Percentiles rank a stretch among this genome's conserved stretches.
Evolutionary conservation across 2,888 invertebrate species (phyloP).

Genomic region (Poecilobothrus nobilitatus): DNA sequence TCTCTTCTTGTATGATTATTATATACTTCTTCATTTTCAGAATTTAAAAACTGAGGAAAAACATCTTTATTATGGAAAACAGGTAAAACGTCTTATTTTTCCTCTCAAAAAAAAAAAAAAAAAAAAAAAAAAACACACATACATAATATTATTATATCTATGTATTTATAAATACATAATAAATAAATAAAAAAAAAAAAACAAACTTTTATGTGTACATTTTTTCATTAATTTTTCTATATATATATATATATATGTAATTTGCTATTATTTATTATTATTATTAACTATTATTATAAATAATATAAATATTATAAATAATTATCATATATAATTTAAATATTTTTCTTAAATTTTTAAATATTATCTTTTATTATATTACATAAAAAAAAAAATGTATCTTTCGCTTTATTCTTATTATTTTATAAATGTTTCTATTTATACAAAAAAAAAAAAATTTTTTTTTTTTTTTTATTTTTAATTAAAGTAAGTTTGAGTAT

Average conservation of each 20-base stretch:
- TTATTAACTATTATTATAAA: constrained; percentile 19
- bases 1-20: neutral
- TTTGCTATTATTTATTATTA: constrained; percentile 22
- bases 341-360: too few species aligned
- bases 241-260: too few species aligned
- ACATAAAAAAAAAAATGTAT: too few species aligned
- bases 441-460: too few species aligned
- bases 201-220: neutral
- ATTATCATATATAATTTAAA: neutral
- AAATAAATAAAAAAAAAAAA: constrained; percentile 8
- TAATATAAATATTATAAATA: too few species aligned
- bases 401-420: too few species aligned
- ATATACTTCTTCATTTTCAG: constrained; percentile 6
- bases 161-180: constrained; percentile 33
- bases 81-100: constrained; percentile 3
- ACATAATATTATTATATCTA: constrained; percentile 28
- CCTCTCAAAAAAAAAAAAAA: neutral
- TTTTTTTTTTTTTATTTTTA: too few species aligned
- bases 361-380: too few species aligned
- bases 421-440: too few species aligned
- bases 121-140: constrained; percentile 3
- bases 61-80: constrained; percentile 6
- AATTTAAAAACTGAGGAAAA: constrained; percentile 6
- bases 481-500: too few species aligned
- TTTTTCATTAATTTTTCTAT: constrained; percentile 14